Conservation (phyloP, 2,113 vertebrate species). For the Pandion haliaetus region DNA sequence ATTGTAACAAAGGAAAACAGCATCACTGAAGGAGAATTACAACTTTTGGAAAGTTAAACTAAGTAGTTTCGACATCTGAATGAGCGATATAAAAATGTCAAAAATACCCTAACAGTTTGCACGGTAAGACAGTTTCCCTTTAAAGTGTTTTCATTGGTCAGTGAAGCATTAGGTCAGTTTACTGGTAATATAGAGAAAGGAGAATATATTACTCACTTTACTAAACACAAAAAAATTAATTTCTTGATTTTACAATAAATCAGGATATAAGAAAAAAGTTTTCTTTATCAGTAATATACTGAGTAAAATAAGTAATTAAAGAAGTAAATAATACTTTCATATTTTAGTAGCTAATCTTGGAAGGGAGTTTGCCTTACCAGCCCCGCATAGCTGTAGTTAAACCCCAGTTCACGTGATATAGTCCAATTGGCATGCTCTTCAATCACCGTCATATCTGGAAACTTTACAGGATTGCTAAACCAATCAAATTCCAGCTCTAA, state of each 20-base stretch:
- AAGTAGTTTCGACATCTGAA: neutral
- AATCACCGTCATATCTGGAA: constrained; percentile 91
- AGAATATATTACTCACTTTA: neutral
- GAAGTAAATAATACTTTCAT: neutral
- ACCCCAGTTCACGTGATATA: constrained; percentile 92
- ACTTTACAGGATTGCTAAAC: constrained; percentile 94
- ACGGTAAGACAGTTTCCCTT: neutral
- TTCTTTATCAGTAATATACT: neutral
- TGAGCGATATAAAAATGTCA: neutral
- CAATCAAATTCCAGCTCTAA: constrained; percentile 97
- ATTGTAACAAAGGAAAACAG: neutral
- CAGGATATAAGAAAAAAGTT: neutral
- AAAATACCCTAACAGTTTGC: neutral
- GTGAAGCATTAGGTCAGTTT: neutral
- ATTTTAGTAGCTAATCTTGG: neutral
- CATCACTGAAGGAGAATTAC: neutral
- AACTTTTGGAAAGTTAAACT: neutral
- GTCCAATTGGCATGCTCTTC: constrained; percentile 96
- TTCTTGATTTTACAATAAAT: neutral
- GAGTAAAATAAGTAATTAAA: neutral
- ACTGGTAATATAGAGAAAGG: neutral
- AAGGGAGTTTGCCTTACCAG: constrained; percentile 78
- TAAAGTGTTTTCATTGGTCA: neutral
- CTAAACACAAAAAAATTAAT: neutral
- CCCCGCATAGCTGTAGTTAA: constrained; percentile 90